Base-by-base conservation (phyloP, 2,113 vertebrate species). In the Cyanocitta stelleri region DNA sequence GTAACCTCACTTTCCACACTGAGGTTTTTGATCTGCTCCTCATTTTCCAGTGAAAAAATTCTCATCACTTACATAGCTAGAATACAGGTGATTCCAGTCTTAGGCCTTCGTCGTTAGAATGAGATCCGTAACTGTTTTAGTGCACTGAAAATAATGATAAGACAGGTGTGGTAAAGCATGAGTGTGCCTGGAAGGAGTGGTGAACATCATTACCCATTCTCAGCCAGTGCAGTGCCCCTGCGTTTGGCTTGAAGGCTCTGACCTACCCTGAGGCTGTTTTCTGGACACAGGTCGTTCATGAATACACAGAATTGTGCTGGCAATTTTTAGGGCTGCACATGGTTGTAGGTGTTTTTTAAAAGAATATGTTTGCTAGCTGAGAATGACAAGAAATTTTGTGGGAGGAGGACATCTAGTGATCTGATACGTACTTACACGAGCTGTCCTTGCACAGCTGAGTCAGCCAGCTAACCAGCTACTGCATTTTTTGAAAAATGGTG, bases 391-490 rank as follows among this genome's bases (percentile, higher is more conserved):
- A 96, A 95, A 73, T 78, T 88, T 83, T 91, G 90, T 79, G 64
- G 46, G 46, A 97, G 86, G 56, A 90, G 86, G 97, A 94, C 97
- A 97, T 64, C 97, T 97, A 97, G 97, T 93, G 97, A 88, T 48
- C 24, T 51, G 58, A 23, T 35, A 3, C 0, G 2, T 69, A 35
- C 59, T 85, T 85, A 56, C 94, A 90, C 9, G 26, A 52, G 69
- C 59, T 54, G 3, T 11, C 24, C 24, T 26, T 4, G 0, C 16
- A 13, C n/a, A 35, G 48, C 52, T 46, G 33, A 87, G 63, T 10
- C 43, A 69, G 76, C 2, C 4, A 12, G 32, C 14, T 19, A 12
- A 27, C 9, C 32, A 48, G 33, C 43, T 21, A 9, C 12, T 81
- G 79, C 30, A n/a, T 16, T 35, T 52, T 85, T 33, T 61, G 43